Base-by-base conservation (phyloP, 2,113 vertebrate genomes). In the Lagopus muta region DNA sequence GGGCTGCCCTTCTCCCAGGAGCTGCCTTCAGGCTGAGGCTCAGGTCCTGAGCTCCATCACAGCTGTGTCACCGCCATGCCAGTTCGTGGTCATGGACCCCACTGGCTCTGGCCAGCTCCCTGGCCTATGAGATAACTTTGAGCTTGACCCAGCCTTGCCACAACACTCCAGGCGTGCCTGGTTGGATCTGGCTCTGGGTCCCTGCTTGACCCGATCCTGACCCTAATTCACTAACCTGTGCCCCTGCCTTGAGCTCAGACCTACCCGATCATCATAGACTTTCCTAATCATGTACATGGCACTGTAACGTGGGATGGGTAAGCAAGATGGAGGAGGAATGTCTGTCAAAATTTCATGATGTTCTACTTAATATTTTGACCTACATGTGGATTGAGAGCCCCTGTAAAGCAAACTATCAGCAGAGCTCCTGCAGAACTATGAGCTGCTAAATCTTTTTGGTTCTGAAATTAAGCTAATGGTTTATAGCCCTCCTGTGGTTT, bases 401-500 rank as follows among this genome's bases (percentile, higher is more conserved):
- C 75, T 88, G 22, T 25, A 89, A 83, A 71, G 55, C 7, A 70
- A 95, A 76, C 58, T 70, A 50, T 42, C 54, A 48, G 28, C 32
- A 85, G 48, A 86, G 62, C 40, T 88, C 34, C 60, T 83, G 67
- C 71, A 58, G 71, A 66, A 70, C 32, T 79, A 47, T 20, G 42
- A 82, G 54, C 50, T 77, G 58, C 36, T 82, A 50, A 73, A 50
- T 19, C 48, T 92, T 65, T 73, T 62, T 42, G 79, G 21, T 45
- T 77, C 45, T 80, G 50, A 92, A 87, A 92, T 89, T 57, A 92
- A 64, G 11, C 8, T 73, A 62, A 82, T 77, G 21, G 30, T 69
- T 42, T 89, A 76, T 27, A 89, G 75, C 55, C 85, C 50, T 82
- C 72, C 85, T 64, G 93, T 54, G 75, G 82, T n/a, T 94, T 92